phyloP scores from a whole-genome alignment of 2,888 invertebrate genomes.

The Campoplex nolae region DNA sequence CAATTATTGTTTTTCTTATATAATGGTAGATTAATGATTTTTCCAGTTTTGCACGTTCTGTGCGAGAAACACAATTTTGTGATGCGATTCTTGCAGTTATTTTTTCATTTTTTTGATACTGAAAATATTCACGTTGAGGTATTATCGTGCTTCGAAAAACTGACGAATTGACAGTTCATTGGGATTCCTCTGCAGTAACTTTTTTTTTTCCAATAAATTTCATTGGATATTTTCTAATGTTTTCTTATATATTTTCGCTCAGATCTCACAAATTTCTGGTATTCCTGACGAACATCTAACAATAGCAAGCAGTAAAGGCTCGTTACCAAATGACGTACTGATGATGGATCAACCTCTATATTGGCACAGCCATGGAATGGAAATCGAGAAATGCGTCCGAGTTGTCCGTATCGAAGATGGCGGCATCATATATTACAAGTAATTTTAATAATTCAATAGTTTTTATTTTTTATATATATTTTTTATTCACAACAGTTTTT shows the following conservation, averaged over 20 bases:
- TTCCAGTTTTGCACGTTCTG: too few relatives aligned
- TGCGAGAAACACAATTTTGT: too few relatives aligned
- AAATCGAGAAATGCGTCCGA: conserved; percentile 85
- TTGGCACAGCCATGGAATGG: conserved; percentile 86
- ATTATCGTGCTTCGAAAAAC: too few relatives aligned
- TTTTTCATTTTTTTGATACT: too few relatives aligned
- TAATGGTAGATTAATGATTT: too few relatives aligned
- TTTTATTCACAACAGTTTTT: too few relatives aligned
- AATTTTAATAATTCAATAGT: conserved; percentile 39
- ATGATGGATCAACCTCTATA: conserved; percentile 87
- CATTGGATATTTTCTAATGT: neutral
- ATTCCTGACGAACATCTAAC: conserved; percentile 88
- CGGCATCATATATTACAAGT: conserved; percentile 89
- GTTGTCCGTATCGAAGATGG: conserved; percentile 88
- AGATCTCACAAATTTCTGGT: conserved; percentile 86
- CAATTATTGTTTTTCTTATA: too few relatives aligned
- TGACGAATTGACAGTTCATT: neutral
- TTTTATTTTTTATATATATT: too few relatives aligned
- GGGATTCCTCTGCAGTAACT: neutral
- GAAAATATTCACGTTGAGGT: too few relatives aligned
- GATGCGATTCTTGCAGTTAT: too few relatives aligned
- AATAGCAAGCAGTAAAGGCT: conserved; percentile 87
- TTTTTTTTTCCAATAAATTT: neutral
- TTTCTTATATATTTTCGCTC: conserved; percentile 64
- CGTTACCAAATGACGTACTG: conserved; percentile 89